Evolutionary conservation across 2,113 vertebrate species (phyloP), one percentile per base, ranked within the genome.

Genomic region (Prietella phreatophila): DNA sequence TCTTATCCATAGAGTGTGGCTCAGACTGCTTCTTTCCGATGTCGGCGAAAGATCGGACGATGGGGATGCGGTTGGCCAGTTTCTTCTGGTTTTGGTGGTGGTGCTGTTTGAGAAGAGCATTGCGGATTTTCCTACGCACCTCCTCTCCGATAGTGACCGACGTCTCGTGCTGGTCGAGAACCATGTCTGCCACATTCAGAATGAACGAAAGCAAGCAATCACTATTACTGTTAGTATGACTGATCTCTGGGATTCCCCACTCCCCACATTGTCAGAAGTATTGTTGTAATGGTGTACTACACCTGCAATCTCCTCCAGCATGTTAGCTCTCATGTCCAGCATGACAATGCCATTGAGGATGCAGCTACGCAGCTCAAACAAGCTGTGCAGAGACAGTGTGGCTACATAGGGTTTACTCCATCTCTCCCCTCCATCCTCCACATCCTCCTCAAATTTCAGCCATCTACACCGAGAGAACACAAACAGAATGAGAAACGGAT

Each of bases 1-100:
- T 99, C 94, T 99, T 99, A 94, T 99, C 99, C 97, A 99, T 98
- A 85, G 97, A 98, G 94, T 99, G 97, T 30, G 98, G 98, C 88
- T 99, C 98, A 13, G 99, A 99, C 85, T 99, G 98, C 93, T 99
- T 99, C 94, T 98, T 99, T 93, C 98, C 98, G 76, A 99, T 99
- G 92, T 99, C 98, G 88, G 98, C 98, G 90, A 99, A 99, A 17
- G 99, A 99, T 73, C 98, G 96, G 27, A 99, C 99, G 89, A 99
- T 99, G 19, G 99, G 98, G 90, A 99, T 99, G 89, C 98, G 96
- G 85, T 99, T 99, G 89, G 97, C 97, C 84, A 99, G 95, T 91
- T 99, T 99, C 94, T 99, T 99, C 93, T 99, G 98, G 92, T 98
- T 99, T 93, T 99, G 99, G 92, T 99, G 98, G 89, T 99, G 98